Evolutionary conservation across 2,113 vertebrate species (phyloP).

Genomic region (Leucoraja erinaceus): DNA sequence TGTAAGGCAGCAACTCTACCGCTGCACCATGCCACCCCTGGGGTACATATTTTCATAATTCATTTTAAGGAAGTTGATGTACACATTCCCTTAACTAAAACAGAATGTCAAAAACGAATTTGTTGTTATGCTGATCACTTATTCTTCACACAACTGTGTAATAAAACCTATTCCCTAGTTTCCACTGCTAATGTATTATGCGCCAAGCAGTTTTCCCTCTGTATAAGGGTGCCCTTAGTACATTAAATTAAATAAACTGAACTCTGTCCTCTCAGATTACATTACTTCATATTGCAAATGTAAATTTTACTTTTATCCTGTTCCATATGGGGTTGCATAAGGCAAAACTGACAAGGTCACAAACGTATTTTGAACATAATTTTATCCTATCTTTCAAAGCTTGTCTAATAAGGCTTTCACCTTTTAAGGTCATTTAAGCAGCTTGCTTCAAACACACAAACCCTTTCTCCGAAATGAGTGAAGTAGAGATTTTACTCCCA

Average conservation of each 20-base stretch:
- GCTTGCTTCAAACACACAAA: background rate
- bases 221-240: background rate
- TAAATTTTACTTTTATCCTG: background rate
- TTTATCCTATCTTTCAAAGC: background rate
- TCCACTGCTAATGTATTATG: background rate
- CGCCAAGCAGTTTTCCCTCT: background rate
- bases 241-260: background rate
- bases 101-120: background rate
- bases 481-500: background rate
- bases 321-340: background rate
- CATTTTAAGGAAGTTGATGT: background rate
- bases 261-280: background rate
- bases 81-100: background rate
- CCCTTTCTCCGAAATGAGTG: background rate
- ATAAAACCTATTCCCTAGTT: background rate
- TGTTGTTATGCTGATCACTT: slow-evolving; percentile 14
- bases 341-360: background rate
- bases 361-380: background rate
- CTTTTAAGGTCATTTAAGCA: background rate
- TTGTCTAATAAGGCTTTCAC: background rate
- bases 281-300: background rate
- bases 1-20: no score
- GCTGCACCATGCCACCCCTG: no score
- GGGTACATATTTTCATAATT: background rate
- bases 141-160: background rate